These are phyloP conservation scores for Ceyx melanurus DNA, from an alignment of 2,113 vertebrate species.

Conservation along the genomic window DNA sequence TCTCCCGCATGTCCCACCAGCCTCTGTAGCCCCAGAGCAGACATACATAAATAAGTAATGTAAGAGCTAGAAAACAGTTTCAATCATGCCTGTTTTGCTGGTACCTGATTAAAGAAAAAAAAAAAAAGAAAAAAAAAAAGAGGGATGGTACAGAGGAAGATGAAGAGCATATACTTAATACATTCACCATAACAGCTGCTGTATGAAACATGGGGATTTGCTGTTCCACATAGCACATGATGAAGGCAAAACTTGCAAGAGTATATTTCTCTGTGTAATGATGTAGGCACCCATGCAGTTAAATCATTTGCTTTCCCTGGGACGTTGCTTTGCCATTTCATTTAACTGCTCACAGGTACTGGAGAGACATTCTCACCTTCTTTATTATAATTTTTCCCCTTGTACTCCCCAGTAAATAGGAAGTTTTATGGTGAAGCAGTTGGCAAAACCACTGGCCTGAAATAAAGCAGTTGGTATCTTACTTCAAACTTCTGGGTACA, in stretches of 20 bases:
- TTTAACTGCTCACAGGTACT: not conserved
- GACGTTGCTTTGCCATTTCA: not conserved
- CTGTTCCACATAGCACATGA: not conserved
- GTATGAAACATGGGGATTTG: not conserved
- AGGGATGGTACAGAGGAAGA: not conserved
- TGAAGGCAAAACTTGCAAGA: not conserved
- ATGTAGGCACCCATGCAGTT: constrained; percentile 8
- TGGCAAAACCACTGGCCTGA: not conserved
- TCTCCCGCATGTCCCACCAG: constrained; percentile 33
- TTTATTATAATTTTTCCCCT: not conserved
- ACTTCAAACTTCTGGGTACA: not conserved
- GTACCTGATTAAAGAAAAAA: not conserved
- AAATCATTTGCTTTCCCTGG: constrained; percentile 44
- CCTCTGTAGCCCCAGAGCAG: constrained; percentile 45
- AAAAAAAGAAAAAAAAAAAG: not conserved
- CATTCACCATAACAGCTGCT: constrained; percentile 18
- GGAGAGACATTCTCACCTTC: not conserved
- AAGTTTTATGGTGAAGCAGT: not conserved
- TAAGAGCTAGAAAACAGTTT: constrained; percentile 12
- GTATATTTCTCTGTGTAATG: constrained; percentile 35
- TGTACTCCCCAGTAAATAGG: not conserved
- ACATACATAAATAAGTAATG: constrained; percentile 63
- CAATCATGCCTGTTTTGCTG: constrained; percentile 35
- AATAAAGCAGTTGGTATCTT: not conserved
- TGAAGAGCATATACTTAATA: not conserved